Base-by-base conservation (phyloP, 64 coral and sea anemone genomes). In the Pocillopora verrucosa region DNA sequence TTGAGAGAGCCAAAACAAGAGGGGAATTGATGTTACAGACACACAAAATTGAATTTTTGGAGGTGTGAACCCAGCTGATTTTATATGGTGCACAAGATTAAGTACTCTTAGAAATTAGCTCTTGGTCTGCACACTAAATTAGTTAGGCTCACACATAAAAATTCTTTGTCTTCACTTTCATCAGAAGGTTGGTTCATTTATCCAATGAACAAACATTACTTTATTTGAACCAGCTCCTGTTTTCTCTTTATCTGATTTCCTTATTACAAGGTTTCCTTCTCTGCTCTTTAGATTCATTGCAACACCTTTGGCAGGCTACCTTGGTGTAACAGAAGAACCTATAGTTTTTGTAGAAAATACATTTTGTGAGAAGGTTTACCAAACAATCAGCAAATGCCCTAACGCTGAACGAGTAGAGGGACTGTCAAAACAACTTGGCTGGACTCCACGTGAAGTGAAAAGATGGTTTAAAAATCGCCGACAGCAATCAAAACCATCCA, bases 351-450 rank as follows among this genome's bases (percentile, higher is more conserved):
- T 90, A 81, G 77, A 79, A 26, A 91, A 94, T 89, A 75, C 86
- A 60, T 84, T 98, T 37, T 90, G 92, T 88, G 95, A 98, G 75
- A 94, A 94, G 59, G 92, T 98, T 30, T 98, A 94, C 84, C 70
- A 89, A 59, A 93, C 88, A 38, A 83, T 90, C 36, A 91, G 87
- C 22, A 89, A 88, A 24, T 89, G 59, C 58, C 92, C 89, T 22
- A 72, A 80, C 83, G 80, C 65, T 72, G 89, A 98, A 15, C 51
- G 84, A 51, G 58, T 98, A 65, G 74, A 87, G 65, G 60, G 74
- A 80, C 68, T 98, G 59, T 93, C 92, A 51, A 90, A 93, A 86
- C 84, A 98, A 51, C 88, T 98, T 59, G 92, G 95, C 58, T 98
- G 95, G 95, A 77, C 92, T 0, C 74, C 65, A 62, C 59, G 87